phyloP scores from a whole-genome alignment of 2,113 vertebrate species.

The Barbus barbus region DNA sequence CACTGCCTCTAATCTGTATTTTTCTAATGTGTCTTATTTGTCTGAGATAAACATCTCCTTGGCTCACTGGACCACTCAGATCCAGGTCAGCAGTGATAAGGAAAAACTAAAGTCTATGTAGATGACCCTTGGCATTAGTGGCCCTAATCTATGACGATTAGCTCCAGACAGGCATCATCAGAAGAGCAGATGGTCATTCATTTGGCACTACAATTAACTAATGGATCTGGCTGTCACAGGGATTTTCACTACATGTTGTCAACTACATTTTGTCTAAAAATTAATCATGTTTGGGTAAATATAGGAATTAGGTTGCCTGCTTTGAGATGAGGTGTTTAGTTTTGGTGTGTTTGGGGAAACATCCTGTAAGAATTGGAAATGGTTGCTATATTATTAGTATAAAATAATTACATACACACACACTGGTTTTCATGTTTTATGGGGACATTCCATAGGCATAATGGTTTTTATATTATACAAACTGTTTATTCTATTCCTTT shows the following conservation, averaged over 20 bases:
- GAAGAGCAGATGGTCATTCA: too few species aligned
- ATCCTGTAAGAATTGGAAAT: background rate
- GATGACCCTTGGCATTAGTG: slow-evolving; percentile 2
- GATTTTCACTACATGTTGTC: too few species aligned
- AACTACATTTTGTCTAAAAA: too few species aligned
- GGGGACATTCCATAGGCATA: too few species aligned
- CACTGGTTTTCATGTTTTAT: too few species aligned
- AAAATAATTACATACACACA: too few species aligned
- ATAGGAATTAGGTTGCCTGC: too few species aligned
- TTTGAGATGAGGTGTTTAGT: too few species aligned
- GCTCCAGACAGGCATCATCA: background rate
- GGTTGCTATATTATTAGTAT: background rate
- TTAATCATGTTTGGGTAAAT: too few species aligned
- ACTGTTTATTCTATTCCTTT: too few species aligned
- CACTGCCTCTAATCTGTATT: background rate
- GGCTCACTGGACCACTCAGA: background rate
- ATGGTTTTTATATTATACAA: too few species aligned
- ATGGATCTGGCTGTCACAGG: background rate
- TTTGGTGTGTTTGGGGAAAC: too few species aligned
- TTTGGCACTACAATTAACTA: background rate
- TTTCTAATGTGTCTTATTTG: background rate
- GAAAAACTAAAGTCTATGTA: background rate
- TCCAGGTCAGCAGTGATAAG: slow-evolving; percentile 16
- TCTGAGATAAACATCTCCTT: slow-evolving; percentile 15
- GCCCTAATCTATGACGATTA: slow-evolving; percentile 1